Base-by-base conservation (phyloP, 2,797 vertebrate species). In the Lerista edwardsae region DNA sequence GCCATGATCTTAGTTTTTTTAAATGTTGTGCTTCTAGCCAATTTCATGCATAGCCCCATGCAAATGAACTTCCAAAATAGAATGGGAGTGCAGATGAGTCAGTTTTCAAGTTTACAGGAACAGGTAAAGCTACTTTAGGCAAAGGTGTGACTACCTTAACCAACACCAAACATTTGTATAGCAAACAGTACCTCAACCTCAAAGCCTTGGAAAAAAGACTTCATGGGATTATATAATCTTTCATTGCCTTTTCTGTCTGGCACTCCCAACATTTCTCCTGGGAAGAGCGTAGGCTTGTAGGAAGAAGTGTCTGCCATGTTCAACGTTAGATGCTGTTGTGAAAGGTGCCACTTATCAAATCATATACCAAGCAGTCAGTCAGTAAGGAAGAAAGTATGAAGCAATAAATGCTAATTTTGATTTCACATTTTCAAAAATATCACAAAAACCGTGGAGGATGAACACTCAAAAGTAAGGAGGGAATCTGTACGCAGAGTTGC, bases 221-320 rank as follows among this genome's bases (percentile, higher is more conserved):
- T 64, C 51, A 0, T 75, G 29, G 62, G 82, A 3, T 55, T 55
- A 73, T 65, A 25, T 57, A 78, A 88, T 80, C 34, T 36, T 77
- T 82, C 82, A 41, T 21, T 81, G 65, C 27, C 1, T 31, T 90
- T 91, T 85, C 69, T 44, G 59, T 77, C 57, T 51, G 31, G 59
- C 68, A 73, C 75, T 59, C 80, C 57, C 75, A 65, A 74, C 0
- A 19, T 80, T 79, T 74, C 25, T 68, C 82, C 87, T 86, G 87
- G 85, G 89, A 93, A 87, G 15, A 55, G 80, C 85, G 71, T 78
- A 68, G 77, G 72, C 44, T 87, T 85, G 62, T 74, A 73, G 59
- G 8, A 36, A 34, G 77, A 59, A 36, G 3, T 25, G 9, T 23
- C 19, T 4, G 34, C 39, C 21, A 5, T 47, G 12, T 72, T 86